Conservation (phyloP, 2,797 vertebrate species). For the Aselliscus stoliczkanus region DNA sequence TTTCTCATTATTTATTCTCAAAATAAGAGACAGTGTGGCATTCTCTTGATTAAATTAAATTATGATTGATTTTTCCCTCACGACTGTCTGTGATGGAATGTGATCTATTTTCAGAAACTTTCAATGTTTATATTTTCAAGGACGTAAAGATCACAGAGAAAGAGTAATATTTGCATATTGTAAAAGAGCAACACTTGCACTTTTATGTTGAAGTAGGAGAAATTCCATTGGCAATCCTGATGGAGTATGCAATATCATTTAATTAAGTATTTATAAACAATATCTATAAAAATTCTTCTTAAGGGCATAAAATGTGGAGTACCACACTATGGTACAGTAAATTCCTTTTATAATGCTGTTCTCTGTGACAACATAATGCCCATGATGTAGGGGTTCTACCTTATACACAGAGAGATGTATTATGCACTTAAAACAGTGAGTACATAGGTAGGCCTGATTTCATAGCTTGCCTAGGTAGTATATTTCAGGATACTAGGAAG, state of each 20-base stretch:
- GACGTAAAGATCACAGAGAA: not conserved
- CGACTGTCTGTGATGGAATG: not conserved
- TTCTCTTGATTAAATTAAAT: not conserved
- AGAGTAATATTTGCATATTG: not conserved
- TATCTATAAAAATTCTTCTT: not conserved
- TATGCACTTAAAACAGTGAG: not conserved
- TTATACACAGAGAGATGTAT: not conserved
- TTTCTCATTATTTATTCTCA: not conserved
- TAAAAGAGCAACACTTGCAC: not conserved
- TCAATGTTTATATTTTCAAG: not conserved
- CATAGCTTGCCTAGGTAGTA: not conserved
- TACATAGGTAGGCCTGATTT: not conserved
- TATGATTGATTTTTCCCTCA: not conserved
- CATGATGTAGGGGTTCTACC: not conserved
- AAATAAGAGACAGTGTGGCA: not conserved
- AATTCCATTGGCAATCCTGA: not conserved
- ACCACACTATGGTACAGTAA: not conserved
- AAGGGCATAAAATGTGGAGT: not conserved
- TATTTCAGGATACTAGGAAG: not conserved
- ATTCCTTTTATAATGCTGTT: not conserved
- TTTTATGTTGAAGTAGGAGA: not conserved
- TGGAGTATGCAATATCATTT: constrained; percentile 4
- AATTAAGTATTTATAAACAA: constrained; percentile 26
- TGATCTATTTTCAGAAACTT: constrained; percentile 1
- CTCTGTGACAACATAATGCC: not conserved